Percentiles rank a stretch among this genome's conserved stretches.
Evolutionary conservation across 2,888 invertebrate species (phyloP).

Genomic region (Oligia strigilis): DNA sequence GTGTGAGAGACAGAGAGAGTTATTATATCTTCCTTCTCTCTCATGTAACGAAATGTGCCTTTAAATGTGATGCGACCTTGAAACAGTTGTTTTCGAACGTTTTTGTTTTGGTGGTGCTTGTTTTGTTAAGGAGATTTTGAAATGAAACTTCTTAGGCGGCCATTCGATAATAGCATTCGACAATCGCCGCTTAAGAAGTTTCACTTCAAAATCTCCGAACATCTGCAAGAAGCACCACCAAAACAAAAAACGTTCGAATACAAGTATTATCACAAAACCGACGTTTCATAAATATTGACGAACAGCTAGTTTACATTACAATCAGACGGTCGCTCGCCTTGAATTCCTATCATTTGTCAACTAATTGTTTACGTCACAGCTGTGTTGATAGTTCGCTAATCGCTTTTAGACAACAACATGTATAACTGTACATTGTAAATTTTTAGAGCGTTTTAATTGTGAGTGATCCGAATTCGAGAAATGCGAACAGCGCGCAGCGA

Average conservation of each 20-base stretch:
- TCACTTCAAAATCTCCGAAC: background rate
- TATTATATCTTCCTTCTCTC: too few species aligned
- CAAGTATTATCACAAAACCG: slow-evolving; percentile 3
- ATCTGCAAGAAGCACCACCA: background rate
- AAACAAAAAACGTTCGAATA: background rate
- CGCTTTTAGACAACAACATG: slow-evolving; percentile 1
- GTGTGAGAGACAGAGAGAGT: too few species aligned
- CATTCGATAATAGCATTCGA: too few species aligned
- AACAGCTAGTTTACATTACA: slow-evolving; percentile 11
- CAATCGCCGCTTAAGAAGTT: background rate
- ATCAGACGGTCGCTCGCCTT: slow-evolving; percentile 31
- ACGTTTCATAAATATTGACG: slow-evolving; percentile 49
- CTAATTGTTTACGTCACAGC: slow-evolving; percentile 51
- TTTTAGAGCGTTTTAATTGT: background rate
- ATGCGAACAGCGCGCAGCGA: background rate
- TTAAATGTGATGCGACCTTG: too few species aligned
- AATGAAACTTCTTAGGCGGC: too few species aligned
- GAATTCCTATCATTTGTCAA: slow-evolving; percentile 52
- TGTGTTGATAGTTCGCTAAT: slow-evolving; percentile 45
- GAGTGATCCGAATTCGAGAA: background rate
- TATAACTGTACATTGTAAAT: background rate
- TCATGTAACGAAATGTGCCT: too few species aligned
- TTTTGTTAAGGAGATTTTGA: too few species aligned
- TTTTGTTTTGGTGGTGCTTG: too few species aligned
- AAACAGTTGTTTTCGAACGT: too few species aligned